Evolutionary conservation across 1,140 invertebrate species (phyloP), one percentile per base, ranked within the genome.

Genomic region (Macrostomum lignano): DNA sequence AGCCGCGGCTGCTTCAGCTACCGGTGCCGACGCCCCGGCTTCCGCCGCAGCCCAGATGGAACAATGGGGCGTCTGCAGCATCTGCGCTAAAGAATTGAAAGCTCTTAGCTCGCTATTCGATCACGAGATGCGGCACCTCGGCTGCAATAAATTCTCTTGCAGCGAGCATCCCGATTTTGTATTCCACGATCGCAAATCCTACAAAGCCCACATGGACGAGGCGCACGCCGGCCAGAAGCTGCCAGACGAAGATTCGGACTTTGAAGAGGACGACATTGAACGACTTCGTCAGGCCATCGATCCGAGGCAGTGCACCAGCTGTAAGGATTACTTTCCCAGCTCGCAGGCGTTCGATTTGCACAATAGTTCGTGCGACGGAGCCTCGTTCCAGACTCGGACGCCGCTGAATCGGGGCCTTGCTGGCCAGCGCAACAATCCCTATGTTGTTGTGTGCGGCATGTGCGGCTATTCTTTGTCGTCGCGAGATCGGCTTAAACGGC

Each of bases 281-380:
- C 4, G 26, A 17, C 3, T 20, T 19, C 7, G 4, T 17, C 11
- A 25, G 14, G 3, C 7, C 14, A 24, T 33, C 20, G 32, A 33
- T n/a, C 19, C 11, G 10, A 13, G 14, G 4, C 32, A 33, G 19
- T 33, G 32, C 15, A 25, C 24, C 14, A 33, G 26, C 17, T 33
- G 32, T 19, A 17, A 33, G 9, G 32, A 33, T 24, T 33, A 33
- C 19, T 33, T 33, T 15, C 32, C 32, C 3, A 13, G 19, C 14
- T 11, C 13, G 7, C 22, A 33, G 10, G 17, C 19, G 17, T n/a
- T 33, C n/a, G 11, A 11, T 22, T 7, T 15, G 3, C 32, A 33
- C 26, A 4, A 25, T 4, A 25, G 26, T n/a, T 14, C 20, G 24
- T 33, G 32, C 32, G 32, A 33, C 20, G 10, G 9, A n/a, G 32